phyloP scores from a whole-genome alignment of 2,888 invertebrate species.

The Eilema depressum region DNA sequence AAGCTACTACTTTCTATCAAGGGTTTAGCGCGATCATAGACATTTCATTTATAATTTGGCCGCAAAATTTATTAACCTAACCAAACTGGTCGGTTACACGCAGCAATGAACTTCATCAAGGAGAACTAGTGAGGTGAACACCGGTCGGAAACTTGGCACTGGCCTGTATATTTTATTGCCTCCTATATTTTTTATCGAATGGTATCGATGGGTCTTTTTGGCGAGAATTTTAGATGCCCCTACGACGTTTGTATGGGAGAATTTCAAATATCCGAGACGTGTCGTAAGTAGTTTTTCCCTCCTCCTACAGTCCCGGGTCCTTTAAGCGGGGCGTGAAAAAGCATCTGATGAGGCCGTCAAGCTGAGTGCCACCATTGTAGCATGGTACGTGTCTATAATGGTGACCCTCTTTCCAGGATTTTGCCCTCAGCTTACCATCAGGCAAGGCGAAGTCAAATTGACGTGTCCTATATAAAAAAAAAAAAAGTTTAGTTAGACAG shows the following conservation, averaged over 20 bases:
- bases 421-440: no score
- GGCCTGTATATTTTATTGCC: not conserved
- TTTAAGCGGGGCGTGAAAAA: no score
- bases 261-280: not conserved
- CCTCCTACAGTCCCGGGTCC: no score
- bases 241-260: not conserved
- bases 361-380: no score
- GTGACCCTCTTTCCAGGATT: no score
- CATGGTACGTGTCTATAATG: no score
- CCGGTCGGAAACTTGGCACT: conserved; percentile 1
- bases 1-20: not conserved
- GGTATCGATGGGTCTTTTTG: not conserved
- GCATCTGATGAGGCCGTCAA: no score
- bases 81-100: conserved; percentile 31
- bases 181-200: not conserved
- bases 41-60: conserved; percentile 1
- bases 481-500: no score
- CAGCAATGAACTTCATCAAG: conserved; percentile 57
- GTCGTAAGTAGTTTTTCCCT: no score
- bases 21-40: not conserved
- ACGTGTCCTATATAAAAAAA: no score
- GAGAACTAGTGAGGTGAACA: conserved; percentile 43
- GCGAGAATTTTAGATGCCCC: not conserved
- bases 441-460: no score
- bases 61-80: conserved; percentile 5